These are phyloP conservation scores for Dasypus novemcinctus DNA, from an alignment of 2,113 vertebrate species.

Conservation along the genomic window DNA sequence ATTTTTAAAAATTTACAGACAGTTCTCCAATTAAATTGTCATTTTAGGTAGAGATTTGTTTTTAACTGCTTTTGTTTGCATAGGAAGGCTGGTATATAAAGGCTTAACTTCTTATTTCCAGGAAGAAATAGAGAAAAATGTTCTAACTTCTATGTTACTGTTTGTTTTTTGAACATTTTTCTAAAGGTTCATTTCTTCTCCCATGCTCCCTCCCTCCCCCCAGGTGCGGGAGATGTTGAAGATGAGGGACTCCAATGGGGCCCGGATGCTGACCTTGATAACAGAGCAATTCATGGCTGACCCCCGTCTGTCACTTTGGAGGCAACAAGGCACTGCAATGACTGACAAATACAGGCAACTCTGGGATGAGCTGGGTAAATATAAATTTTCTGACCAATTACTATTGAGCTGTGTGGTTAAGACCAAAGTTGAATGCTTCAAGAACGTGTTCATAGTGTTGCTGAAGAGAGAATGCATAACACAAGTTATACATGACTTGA, in stretches of 20 bases:
- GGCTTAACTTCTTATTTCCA: not conserved
- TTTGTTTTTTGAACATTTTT: slow-evolving; percentile 59
- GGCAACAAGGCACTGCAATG: slow-evolving; percentile 96
- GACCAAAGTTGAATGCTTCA: slow-evolving; percentile 2
- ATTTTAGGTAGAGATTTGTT: not conserved
- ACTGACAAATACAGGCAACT: slow-evolving; percentile 98
- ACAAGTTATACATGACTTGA: not conserved
- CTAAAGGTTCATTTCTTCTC: slow-evolving; percentile 25
- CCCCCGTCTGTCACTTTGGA: slow-evolving; percentile 93
- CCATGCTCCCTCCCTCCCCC: not conserved
- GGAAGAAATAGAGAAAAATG: not conserved
- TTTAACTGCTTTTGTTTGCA: slow-evolving; percentile 9
- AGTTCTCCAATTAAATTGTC: slow-evolving; percentile 36
- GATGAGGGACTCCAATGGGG: slow-evolving; percentile 97
- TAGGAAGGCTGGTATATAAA: slow-evolving; percentile 7
- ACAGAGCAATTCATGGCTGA: slow-evolving; percentile 98
- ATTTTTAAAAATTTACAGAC: not conserved
- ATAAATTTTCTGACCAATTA: slow-evolving; percentile 47
- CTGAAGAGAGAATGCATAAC: slow-evolving; percentile 37
- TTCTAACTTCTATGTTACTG: not conserved
- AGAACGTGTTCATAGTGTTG: not conserved
- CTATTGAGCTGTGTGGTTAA: slow-evolving; percentile 52
- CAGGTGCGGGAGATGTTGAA: slow-evolving; percentile 98
- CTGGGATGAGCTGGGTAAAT: slow-evolving; percentile 93
- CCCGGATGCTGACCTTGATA: slow-evolving; percentile 96